Evolutionary conservation across 2,888 invertebrate species (phyloP), one percentile per base, ranked within the genome.

Genomic region (Eristalis intricaria): DNA sequence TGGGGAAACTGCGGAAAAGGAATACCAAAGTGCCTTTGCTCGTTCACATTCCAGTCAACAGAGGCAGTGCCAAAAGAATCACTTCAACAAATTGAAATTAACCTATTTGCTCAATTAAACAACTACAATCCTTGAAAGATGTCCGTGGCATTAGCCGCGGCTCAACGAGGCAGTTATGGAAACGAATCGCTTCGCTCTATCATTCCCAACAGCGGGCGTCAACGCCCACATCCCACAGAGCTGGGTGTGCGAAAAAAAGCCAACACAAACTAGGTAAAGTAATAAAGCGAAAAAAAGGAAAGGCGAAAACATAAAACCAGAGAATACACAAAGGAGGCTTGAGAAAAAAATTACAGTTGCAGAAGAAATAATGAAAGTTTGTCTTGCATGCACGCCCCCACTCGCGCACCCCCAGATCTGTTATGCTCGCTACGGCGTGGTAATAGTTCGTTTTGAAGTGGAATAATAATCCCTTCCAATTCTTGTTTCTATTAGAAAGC

Each of bases 71-170:
- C 64, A 74, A 77, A 73, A 66, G 65, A 87, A 64, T 76, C 83
- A 83, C 86, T 87, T 73, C 83, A 87, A 83, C 86, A 87, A 87
- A 87, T 87, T 87, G 75, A 87, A 83, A 87, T 87, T 83, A 87
- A 79, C 86, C 83, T 87, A 79, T 87, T 87, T 87, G 83, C 83
- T 79, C 86, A 87, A 87, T 87, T 83, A 87, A 87, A 79, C 81
- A 86, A 86, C 83, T 79, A 76, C 75, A 83, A 87, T 76, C 71
- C 74, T 60, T 79, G 64, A 76, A 75, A 83, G 75, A 75, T 66
- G 43, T 75, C 75, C 75, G 35, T 81, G 76, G 65, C 26, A 61
- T 43, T 23, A 77, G 58, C 71, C 71, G 58, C 40, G 43, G 32
- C 29, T 23, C 38, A 63, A 68, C 68, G n/a, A 75, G 68, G 56